A percentile compares a stretch with the other conserved stretches of the same genome.
These are phyloP conservation scores for Anoplopoma fimbria DNA, from an alignment of 2,113 vertebrate genomes.

Conservation along the genomic window DNA sequence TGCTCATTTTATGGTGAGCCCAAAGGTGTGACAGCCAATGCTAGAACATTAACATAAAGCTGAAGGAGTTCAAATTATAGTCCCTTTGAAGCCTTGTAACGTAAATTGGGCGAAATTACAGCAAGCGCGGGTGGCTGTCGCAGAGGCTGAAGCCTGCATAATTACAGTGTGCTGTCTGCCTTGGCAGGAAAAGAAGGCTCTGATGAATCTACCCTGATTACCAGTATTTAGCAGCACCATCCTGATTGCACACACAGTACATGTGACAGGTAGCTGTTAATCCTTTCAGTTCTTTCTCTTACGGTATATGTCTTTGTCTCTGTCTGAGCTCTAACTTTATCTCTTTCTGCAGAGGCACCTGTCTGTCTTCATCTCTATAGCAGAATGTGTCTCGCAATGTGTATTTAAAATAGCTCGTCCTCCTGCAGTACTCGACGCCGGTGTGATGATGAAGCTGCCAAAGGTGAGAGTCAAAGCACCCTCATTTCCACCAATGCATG, in stretches of 20 bases:
- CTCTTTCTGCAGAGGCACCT: slow-evolving; percentile 17
- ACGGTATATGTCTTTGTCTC: slow-evolving; percentile 12
- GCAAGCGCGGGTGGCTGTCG: slow-evolving; percentile 76
- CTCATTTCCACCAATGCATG: slow-evolving; percentile 28
- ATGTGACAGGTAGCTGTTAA: slow-evolving; percentile 79
- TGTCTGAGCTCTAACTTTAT: slow-evolving; percentile 12
- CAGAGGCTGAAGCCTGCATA: slow-evolving; percentile 79
- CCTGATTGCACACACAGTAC: slow-evolving; percentile 71
- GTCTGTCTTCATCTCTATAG: slow-evolving; percentile 7
- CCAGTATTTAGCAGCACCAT: slow-evolving; percentile 78
- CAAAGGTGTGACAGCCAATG: slow-evolving; percentile 66
- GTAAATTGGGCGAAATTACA: slow-evolving; percentile 85
- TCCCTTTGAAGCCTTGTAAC: slow-evolving; percentile 75
- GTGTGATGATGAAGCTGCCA: slow-evolving; percentile 32
- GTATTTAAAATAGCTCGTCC: slow-evolving; percentile 54
- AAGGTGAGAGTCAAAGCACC: slow-evolving; percentile 33
- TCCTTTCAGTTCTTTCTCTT: slow-evolving; percentile 33
- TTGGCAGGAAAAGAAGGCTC: slow-evolving; percentile 70
- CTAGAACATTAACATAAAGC: slow-evolving; percentile 80
- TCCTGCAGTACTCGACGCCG: slow-evolving; percentile 14
- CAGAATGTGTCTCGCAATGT: slow-evolving; percentile 5
- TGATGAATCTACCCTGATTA: slow-evolving; percentile 85
- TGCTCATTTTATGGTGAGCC: slow-evolving; percentile 39
- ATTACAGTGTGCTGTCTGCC: slow-evolving; percentile 80
- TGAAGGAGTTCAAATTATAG: slow-evolving; percentile 83